Base-by-base conservation (phyloP, 2,113 vertebrate genomes). In the Thymallus thymallus region DNA sequence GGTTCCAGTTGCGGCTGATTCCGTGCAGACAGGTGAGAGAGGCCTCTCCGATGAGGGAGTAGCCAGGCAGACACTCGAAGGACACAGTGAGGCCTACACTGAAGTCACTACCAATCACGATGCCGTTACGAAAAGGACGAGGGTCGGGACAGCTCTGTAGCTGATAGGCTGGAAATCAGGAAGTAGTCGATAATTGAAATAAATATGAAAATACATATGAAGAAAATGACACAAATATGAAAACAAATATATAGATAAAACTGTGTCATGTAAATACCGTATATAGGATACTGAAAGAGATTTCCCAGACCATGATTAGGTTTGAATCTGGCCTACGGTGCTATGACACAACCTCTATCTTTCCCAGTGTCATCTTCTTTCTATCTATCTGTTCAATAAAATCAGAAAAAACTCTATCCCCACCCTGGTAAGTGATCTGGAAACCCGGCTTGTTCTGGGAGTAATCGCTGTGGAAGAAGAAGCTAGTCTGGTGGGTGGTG, bases 371-470 rank as follows among this genome's bases (percentile, higher is more conserved):
- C 46, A 51, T 51, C 35, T 7, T 51, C 46, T 51, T 51, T 51
- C 3, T 16, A 51, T 51, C 46, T 18, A 51, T 51, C 35, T 41
- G 7, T 41, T 51, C 46, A 51, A 51, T 51, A 4, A 45, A 45
- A 45, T 10, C 5, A 45, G 5, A 3, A 45, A 26, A 26, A 26
- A 51, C 48, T 51, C 48, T 51, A 18, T 18, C 56, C n/a, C 90
- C 80, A 99, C 98, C 98, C 94, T 99, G 98, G 88, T 97, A 99
- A 0, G 95, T 87, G 83, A 96, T 95, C 86, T 98, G 97, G 90
- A 99, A 99, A 30, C 98, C 98, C 62, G 97, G 97, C 76, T 99
- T 99, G 90, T 98, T 99, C 80, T 99, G 98, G 6, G 98, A 99
- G 78, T 98, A 98, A 85, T 99, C 98, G 1, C 98, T 99, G 90